Base-by-base conservation (phyloP, 2,113 vertebrate species). In the Pelecanus crispus region DNA sequence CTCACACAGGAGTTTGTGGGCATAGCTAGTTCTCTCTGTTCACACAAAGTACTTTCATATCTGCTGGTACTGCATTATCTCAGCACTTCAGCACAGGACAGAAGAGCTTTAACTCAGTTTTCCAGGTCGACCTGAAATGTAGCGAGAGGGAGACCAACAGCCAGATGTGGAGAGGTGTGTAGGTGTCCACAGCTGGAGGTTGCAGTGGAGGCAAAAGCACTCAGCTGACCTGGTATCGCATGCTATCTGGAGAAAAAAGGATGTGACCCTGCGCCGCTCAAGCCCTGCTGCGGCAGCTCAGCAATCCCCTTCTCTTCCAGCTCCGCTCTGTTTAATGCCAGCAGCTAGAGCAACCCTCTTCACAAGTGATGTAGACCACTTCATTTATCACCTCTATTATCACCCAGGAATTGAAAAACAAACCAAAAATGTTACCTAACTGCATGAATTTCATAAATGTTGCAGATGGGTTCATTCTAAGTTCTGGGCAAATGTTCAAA, bases 401-500 rank as follows among this genome's bases (percentile, higher is more conserved):
- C 92, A 90, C 13, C 29, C 58, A 82, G 40, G 66, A 93, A 73
- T 4, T 87, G 70, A 56, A 95, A 95, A 94, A 29, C 26, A 89
- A 93, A 78, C 14, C 77, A 92, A 90, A 95, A 92, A 45, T 77
- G 49, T 91, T 95, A 87, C 89, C 91, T 95, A 94, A 96, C 81
- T 91, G 28, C 19, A 36, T 8, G 14, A 86, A 90, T 11, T 18
- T 86, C 36, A 53, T 61, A 81, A 81, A 84, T 79, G 58, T 81
- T 86, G 78, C 95, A 95, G 59, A 95, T 78, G 94, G 92, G 65
- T 91, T 96, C 92, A 90, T 91, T 95, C 91, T 80, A 80, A 95
- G 84, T 82, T 95, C 89, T 94, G 86, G 95, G 96, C 89, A 95
- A 82, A 73, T 29, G 58, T 96, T 90, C 96, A 95, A 96, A 82